Base-by-base conservation (phyloP, 2,113 vertebrate species). In the Scopus umbretta region DNA sequence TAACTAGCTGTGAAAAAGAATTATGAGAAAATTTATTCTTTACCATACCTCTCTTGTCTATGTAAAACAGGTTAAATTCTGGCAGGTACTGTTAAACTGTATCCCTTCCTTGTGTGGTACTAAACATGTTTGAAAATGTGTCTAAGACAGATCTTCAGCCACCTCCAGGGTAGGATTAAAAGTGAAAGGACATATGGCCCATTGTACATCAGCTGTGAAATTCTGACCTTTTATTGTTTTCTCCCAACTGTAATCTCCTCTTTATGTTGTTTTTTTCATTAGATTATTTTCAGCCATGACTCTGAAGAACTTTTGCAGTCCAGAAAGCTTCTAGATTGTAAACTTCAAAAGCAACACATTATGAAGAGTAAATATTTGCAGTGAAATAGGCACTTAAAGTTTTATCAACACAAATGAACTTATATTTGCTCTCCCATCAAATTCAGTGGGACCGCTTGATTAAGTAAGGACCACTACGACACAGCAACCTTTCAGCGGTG, bases 1-100 rank as follows among this genome's bases (percentile, higher is more conserved):
- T 9, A 96, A 95, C 34, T 89, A 93, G 84, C 52, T 95, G 91
- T 14, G 92, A 52, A 91, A 86, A 96, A 58, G 32, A 47, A 53
- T 50, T 75, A 79, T 74, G 88, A 96, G 88, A 96, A 96, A 94
- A 91, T 34, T 9, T 47, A 30, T 16, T 82, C 27, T 23, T 50
- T 82, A 81, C 62, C 53, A 30, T 73, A 59, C 94, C 73, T 73
- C 40, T 87, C 55, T 56, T 67, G 17, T 62, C 82, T 83, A 47
- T 86, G 43, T 72, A 92, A 95, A 94, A 82, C 43, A 91, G 6
- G 21, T 47, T 65, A 68, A 65, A 74, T 71, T 71, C 36, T 79
- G 40, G 70, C 34, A 78, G n/a, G 45, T 30, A n/a, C 7, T 66
- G 21, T 38, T 71, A 71, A 67, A 79, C 83, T 7, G 19, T 36